A percentile compares a stretch with the other conserved stretches of the same genome.
Conservation (phyloP, 2,888 invertebrate genomes). For the Eurytoma adleriae region DNA sequence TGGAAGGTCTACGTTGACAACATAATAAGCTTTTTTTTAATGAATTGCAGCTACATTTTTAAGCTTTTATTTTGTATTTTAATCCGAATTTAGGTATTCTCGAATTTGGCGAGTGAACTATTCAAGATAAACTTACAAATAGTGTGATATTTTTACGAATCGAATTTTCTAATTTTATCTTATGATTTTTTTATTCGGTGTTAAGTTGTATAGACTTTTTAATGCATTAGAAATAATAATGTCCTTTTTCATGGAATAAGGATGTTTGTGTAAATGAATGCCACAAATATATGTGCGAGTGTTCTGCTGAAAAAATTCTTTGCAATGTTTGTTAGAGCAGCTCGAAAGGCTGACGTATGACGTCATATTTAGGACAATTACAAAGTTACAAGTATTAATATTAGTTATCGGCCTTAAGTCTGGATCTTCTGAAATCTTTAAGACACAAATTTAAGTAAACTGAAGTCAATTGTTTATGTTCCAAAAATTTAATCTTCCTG, state of each 20-base stretch:
- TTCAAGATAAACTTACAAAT: slow-evolving; percentile 18
- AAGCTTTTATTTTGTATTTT: slow-evolving; percentile 36
- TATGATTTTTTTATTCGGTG: slow-evolving; percentile 45
- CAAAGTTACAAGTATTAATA: slow-evolving; percentile 17
- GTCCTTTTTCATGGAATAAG: slow-evolving; percentile 38
- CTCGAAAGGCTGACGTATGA: slow-evolving; percentile 37
- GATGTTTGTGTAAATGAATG: slow-evolving; percentile 48
- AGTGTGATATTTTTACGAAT: slow-evolving; percentile 53
- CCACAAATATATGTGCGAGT: slow-evolving; percentile 33
- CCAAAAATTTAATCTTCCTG: slow-evolving; percentile 36
- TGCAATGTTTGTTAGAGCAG: slow-evolving; percentile 26
- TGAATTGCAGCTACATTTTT: slow-evolving; percentile 18
- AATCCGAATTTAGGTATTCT: slow-evolving; percentile 5
- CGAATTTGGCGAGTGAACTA: neutral
- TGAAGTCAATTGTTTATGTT: slow-evolving; percentile 35
- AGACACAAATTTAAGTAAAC: slow-evolving; percentile 5
- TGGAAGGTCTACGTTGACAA: slow-evolving; percentile 28
- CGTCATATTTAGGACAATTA: slow-evolving; percentile 26
- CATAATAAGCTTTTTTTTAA: slow-evolving; percentile 43
- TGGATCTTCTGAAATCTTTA: slow-evolving; percentile 29
- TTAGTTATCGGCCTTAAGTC: slow-evolving; percentile 21
- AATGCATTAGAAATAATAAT: slow-evolving; percentile 39
- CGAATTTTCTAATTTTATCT: slow-evolving; percentile 35
- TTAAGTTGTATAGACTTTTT: slow-evolving; percentile 50
- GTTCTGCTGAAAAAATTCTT: slow-evolving; percentile 27